Conservation (phyloP, 1,140 invertebrate genomes). For the Laupala kohalensis region DNA sequence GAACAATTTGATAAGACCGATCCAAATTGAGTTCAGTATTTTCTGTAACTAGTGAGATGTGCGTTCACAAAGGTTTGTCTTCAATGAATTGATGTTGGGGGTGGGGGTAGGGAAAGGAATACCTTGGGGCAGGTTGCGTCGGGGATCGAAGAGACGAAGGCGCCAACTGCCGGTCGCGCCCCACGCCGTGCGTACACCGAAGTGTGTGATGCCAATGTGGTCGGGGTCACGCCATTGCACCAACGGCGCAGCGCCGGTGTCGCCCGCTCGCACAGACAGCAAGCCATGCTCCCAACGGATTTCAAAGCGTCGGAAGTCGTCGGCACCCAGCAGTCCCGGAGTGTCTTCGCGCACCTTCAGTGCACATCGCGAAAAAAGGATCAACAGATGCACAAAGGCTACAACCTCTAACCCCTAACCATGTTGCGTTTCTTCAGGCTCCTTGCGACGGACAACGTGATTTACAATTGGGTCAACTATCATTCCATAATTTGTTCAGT, state of each 20-base stretch:
- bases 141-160: background rate
- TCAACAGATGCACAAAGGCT: background rate
- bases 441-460: too few relatives aligned
- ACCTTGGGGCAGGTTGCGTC: background rate
- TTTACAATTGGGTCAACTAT: too few relatives aligned
- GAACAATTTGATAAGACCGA: too few relatives aligned
- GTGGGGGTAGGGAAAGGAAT: background rate
- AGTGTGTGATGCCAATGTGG: constrained; percentile 41
- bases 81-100: too few relatives aligned
- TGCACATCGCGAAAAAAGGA: background rate
- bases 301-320: constrained; percentile 40
- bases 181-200: constrained; percentile 46
- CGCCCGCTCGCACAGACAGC: constrained; percentile 30
- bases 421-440: too few relatives aligned
- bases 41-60: too few relatives aligned
- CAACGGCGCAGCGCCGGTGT: constrained; percentile 30
- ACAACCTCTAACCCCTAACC: background rate
- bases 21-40: too few relatives aligned
- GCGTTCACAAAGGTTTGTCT: too few relatives aligned
- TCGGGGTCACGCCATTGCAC: constrained; percentile 42
- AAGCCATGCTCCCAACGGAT: constrained; percentile 42
- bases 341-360: constrained; percentile 38
- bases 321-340: constrained; percentile 34
- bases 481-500: too few relatives aligned
- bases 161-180: constrained; percentile 43